Conservation (phyloP, 2,797 vertebrate genomes). For the Threskiornis aethiopicus region DNA sequence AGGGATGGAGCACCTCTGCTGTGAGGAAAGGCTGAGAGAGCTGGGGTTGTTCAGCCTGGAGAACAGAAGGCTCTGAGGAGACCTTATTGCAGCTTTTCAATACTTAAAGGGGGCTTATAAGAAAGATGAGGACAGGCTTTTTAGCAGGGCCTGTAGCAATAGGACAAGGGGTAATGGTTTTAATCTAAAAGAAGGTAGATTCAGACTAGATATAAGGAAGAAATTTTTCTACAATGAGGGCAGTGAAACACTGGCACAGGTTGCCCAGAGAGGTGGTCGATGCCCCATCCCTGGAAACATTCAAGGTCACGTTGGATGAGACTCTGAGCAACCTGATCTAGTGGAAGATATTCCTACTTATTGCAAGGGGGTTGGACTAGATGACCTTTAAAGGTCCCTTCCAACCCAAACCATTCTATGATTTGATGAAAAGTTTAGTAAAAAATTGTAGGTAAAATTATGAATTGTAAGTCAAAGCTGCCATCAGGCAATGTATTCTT, state of each 20-base stretch:
- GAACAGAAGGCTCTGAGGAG: background rate
- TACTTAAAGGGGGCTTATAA: background rate
- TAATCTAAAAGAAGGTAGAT: background rate
- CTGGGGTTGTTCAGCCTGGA: background rate
- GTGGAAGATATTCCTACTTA: background rate
- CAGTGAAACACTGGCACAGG: background rate
- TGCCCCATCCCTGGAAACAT: background rate
- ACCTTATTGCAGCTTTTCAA: background rate
- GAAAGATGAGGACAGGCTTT: background rate
- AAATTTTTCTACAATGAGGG: background rate
- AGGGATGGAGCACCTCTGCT: background rate
- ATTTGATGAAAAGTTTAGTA: background rate
- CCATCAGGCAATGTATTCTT: background rate
- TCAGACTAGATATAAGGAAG: background rate
- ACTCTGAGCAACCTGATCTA: background rate
- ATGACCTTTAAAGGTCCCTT: background rate
- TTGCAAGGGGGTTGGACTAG: background rate
- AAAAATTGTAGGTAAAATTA: background rate
- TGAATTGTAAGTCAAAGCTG: background rate
- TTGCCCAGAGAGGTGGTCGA: background rate
- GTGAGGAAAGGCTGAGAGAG: background rate
- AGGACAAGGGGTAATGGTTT: background rate
- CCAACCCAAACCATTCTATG: background rate
- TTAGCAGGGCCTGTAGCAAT: background rate
- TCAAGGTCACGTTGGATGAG: background rate